A percentile compares a stretch with the other conserved stretches of the same genome.
These are phyloP conservation scores for Rhopilema esculentum DNA, from an alignment of 30 jellyfish, hydroid and myxozoan genomes.

Conservation along the genomic window DNA sequence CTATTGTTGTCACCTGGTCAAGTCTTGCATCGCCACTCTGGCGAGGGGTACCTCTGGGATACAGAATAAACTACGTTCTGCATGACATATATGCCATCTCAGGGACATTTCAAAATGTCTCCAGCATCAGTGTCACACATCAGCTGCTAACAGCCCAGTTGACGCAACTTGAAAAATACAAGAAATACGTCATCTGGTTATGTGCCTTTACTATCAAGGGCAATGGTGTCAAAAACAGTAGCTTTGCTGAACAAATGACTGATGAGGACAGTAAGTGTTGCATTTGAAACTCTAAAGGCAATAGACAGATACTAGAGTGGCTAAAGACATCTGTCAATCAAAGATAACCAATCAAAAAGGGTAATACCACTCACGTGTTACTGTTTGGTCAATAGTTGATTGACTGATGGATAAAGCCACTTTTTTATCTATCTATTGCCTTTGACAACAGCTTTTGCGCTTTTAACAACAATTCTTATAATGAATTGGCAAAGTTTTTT, in stretches of 20 bases:
- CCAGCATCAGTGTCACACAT: not conserved
- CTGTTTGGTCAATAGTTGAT: too few species aligned
- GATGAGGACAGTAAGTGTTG: constrained; percentile 51
- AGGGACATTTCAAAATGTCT: constrained; percentile 12
- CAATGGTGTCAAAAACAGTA: constrained; percentile 24
- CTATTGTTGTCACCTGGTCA: constrained; percentile 35
- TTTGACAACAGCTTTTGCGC: too few species aligned
- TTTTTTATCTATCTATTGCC: too few species aligned
- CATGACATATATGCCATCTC: constrained; percentile 7
- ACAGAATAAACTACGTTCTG: constrained; percentile 18
- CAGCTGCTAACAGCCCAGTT: constrained; percentile 8
- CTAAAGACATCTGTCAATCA: too few species aligned
- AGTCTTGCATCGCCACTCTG: not conserved
- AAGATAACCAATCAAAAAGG: too few species aligned
- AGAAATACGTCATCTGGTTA: constrained; percentile 55
- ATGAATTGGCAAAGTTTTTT: too few species aligned
- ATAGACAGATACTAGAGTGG: too few species aligned
- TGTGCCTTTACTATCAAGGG: constrained; percentile 53
- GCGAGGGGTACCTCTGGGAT: constrained; percentile 52
- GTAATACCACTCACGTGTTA: too few species aligned
- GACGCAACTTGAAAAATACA: constrained; percentile 31
- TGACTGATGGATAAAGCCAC: too few species aligned
- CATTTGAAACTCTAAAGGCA: too few species aligned
- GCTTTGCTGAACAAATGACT: constrained; percentile 35
- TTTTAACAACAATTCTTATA: too few species aligned